Percentiles rank a stretch among this genome's conserved stretches.
These are phyloP conservation scores for Chaetophractus vellerosus DNA, from an alignment of 2,797 vertebrate genomes.

Conservation along the genomic window DNA sequence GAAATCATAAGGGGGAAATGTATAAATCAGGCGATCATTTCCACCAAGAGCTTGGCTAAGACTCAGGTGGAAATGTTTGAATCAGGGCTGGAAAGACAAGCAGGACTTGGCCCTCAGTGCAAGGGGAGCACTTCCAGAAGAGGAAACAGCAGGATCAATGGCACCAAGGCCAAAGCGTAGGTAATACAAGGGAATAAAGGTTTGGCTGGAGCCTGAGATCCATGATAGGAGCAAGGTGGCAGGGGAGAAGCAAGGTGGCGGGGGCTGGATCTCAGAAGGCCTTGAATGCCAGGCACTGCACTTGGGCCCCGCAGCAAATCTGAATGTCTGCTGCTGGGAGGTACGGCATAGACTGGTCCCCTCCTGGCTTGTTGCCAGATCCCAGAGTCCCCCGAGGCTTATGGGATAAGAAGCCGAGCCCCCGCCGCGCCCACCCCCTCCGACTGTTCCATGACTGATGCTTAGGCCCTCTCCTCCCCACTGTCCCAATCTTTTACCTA, in stretches of 20 bases:
- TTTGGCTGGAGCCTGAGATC: background rate
- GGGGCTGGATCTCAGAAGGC: background rate
- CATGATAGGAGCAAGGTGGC: too few species aligned
- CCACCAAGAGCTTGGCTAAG: background rate
- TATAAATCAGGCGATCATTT: background rate
- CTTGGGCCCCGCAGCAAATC: background rate
- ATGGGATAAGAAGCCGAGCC: background rate
- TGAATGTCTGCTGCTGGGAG: background rate
- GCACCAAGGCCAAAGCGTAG: background rate
- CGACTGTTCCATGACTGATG: too few species aligned
- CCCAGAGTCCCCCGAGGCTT: background rate
- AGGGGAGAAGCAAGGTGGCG: background rate
- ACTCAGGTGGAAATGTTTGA: background rate
- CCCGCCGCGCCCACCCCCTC: background rate
- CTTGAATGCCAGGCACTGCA: background rate
- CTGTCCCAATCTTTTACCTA: background rate
- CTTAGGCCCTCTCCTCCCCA: background rate
- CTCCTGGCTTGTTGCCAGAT: background rate
- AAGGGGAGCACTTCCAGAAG: background rate
- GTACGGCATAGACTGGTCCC: background rate
- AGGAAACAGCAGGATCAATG: background rate
- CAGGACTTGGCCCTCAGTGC: background rate
- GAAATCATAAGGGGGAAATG: background rate
- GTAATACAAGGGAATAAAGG: background rate
- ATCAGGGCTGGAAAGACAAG: background rate